These are phyloP conservation scores for Alaudala cheleensis DNA, from an alignment of 2,113 vertebrate genomes.

Conservation along the genomic window DNA sequence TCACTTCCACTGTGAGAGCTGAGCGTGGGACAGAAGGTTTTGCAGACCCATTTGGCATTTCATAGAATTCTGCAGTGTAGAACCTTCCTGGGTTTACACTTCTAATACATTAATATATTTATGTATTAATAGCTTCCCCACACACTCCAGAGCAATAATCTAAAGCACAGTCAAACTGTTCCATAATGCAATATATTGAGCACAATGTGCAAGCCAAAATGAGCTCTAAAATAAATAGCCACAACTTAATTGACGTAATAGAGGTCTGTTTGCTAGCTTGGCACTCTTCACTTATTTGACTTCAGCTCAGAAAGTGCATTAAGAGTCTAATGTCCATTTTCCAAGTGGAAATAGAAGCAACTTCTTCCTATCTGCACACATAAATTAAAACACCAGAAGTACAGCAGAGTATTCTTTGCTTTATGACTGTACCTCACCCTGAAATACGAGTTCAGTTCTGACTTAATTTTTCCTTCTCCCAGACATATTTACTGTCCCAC, in stretches of 20 bases:
- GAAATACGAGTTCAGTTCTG: neutral
- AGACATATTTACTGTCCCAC: neutral
- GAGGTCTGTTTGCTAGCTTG: conserved; percentile 23
- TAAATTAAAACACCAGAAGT: neutral
- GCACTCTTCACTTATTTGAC: conserved; percentile 19
- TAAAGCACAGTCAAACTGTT: neutral
- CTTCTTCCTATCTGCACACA: neutral
- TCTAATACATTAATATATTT: neutral
- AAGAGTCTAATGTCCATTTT: conserved; percentile 2
- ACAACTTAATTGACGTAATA: conserved; percentile 1
- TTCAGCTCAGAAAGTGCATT: neutral
- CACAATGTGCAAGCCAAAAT: conserved; percentile 9
- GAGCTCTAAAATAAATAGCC: conserved; percentile 47
- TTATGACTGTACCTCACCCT: neutral
- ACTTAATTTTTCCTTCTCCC: neutral
- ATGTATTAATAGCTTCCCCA: neutral
- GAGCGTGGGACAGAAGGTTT: neutral
- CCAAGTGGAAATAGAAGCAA: conserved; percentile 20
- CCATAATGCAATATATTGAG: neutral
- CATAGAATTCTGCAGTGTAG: neutral
- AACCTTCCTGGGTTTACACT: neutral
- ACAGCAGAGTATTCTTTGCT: neutral
- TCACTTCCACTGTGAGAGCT: neutral
- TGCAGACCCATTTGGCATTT: neutral
- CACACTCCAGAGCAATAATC: neutral